Conservation (phyloP, 1,140 invertebrate species). For the Tyrophagus putrescentiae region DNA sequence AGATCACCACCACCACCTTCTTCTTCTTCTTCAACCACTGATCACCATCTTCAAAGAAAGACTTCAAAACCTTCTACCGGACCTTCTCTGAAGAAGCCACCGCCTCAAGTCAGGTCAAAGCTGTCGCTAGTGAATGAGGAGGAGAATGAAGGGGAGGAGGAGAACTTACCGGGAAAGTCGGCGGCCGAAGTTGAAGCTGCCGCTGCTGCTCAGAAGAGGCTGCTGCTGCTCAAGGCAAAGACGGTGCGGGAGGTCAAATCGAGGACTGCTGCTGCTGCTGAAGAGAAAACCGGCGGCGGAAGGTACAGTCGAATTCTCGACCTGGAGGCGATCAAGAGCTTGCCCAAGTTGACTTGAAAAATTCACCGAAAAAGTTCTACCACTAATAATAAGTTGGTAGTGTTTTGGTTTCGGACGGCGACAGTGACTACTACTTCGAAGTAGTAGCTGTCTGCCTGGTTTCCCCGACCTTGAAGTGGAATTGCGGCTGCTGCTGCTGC, state of each 20-base stretch:
- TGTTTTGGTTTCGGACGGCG: too few relatives aligned
- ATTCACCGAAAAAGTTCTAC: too few relatives aligned
- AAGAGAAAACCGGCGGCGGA: neutral
- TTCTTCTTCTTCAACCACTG: neutral
- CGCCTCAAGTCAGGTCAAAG: neutral
- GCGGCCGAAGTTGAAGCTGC: neutral
- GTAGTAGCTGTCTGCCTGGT: too few relatives aligned
- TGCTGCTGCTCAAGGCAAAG: neutral
- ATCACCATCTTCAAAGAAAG: neutral
- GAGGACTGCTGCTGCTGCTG: neutral
- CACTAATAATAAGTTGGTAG: too few relatives aligned
- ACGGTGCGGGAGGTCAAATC: neutral
- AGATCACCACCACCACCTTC: neutral
- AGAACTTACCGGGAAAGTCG: neutral
- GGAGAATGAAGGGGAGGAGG: neutral
- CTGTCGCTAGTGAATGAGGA: too few relatives aligned
- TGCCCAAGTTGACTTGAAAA: constrained; percentile 19
- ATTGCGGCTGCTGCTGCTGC: too few relatives aligned
- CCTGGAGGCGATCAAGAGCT: constrained; percentile 14
- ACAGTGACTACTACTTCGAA: too few relatives aligned
- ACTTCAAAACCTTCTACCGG: neutral
- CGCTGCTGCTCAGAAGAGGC: neutral
- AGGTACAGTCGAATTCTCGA: constrained; percentile 12
- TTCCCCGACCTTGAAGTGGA: too few relatives aligned
- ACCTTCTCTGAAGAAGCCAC: neutral